phyloP scores from a whole-genome alignment of 92 coral and sea anemone species.

The Actinostola sp. region DNA sequence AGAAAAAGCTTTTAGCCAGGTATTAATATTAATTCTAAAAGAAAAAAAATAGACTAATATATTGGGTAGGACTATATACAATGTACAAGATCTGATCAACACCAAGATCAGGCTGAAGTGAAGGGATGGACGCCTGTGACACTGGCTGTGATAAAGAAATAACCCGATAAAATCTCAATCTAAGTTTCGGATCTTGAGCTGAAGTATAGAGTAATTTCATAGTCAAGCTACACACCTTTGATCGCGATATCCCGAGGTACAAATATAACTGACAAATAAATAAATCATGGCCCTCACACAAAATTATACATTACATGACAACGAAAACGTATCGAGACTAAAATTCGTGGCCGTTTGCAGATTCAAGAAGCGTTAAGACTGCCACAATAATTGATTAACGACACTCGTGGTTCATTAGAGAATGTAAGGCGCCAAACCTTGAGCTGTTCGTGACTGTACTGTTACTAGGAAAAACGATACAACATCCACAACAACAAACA shows the following conservation, averaged over 20 bases:
- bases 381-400: background rate
- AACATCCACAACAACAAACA: conserved; percentile 15
- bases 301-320: background rate
- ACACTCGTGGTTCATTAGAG: background rate
- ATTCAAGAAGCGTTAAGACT: background rate
- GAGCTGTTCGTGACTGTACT: no score
- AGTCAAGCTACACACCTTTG: conserved; percentile 5
- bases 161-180: no score
- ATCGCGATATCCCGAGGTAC: no score
- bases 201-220: background rate
- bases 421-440: background rate
- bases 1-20: no score
- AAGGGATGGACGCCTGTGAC: no score
- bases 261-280: no score
- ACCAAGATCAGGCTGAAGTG: no score
- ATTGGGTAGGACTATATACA: no score
- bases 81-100: no score
- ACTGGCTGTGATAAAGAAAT: no score
- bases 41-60: no score
- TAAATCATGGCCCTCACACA: background rate
- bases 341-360: background rate
- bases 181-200: background rate
- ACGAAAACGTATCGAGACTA: background rate
- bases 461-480: conserved; percentile 4
- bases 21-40: no score